Conservation (phyloP, 2,113 vertebrate genomes). For the Larimichthys polyactis region DNA sequence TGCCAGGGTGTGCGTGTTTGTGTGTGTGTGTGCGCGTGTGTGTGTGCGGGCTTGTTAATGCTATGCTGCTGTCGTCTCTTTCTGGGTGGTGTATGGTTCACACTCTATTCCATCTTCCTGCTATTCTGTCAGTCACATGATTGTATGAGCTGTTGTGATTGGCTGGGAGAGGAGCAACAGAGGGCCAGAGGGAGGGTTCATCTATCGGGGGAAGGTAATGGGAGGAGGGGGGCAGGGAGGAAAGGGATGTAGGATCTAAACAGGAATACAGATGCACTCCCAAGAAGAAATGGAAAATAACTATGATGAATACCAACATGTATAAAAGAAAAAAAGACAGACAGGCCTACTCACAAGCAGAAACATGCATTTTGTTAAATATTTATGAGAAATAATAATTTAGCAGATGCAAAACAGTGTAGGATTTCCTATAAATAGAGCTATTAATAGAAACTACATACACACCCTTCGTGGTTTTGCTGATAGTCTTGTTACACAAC, state of each 20-base stretch:
- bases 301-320: not conserved
- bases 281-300: not conserved
- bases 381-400: not conserved
- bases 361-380: not conserved
- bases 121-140: slow-evolving; percentile 79
- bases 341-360: not conserved
- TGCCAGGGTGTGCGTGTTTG: slow-evolving; percentile 10
- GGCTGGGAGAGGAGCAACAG: slow-evolving; percentile 61
- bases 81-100: slow-evolving; percentile 74
- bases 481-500: not conserved
- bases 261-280: not conserved
- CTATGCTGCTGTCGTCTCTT: slow-evolving; percentile 55
- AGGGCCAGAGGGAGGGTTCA: slow-evolving; percentile 49
- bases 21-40: slow-evolving; percentile 11
- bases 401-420: not conserved
- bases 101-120: slow-evolving; percentile 81
- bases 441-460: not conserved
- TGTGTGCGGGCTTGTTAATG: slow-evolving; percentile 36
- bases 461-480: not conserved
- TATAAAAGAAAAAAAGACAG: not conserved
- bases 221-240: slow-evolving; percentile 30
- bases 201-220: slow-evolving; percentile 26
- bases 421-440: not conserved
- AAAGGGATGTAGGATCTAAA: slow-evolving; percentile 21
- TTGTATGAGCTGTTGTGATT: slow-evolving; percentile 56